A percentile compares a stretch with the other conserved stretches of the same genome.
Evolutionary conservation across 2,797 vertebrate species (phyloP).

Genomic region (Aldrovandia affinis): DNA sequence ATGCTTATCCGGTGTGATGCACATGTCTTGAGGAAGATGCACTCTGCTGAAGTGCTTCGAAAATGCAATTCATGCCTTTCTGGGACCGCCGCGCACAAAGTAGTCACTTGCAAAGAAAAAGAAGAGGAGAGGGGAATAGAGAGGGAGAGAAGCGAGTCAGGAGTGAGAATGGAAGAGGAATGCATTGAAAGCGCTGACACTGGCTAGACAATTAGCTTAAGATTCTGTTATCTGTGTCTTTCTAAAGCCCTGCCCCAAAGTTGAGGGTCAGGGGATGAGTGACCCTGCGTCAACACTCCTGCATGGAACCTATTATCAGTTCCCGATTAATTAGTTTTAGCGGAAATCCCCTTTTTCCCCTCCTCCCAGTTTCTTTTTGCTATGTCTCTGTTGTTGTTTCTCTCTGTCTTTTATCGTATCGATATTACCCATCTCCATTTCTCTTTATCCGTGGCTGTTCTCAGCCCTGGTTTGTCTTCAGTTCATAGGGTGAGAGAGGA

Average conservation of each 20-base stretch:
- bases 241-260: constrained; percentile 71
- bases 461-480: background rate
- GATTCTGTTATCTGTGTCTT: constrained; percentile 76
- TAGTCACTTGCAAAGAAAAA: background rate
- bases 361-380: constrained; percentile 56
- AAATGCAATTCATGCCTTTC: constrained; percentile 3
- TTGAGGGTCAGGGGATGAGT: constrained; percentile 75
- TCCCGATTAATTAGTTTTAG: constrained; percentile 83
- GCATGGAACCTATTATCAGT: constrained; percentile 80
- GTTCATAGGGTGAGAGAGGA: background rate
- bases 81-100: background rate
- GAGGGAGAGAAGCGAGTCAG: background rate
- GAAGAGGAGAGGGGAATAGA: background rate
- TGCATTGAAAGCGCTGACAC: constrained; percentile 76
- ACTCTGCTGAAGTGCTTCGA: background rate
- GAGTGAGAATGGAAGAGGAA: constrained; percentile 55
- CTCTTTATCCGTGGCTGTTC: background rate
- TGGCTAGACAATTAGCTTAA: constrained; percentile 79
- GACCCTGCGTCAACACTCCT: constrained; percentile 80
- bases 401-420: background rate
- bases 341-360: constrained; percentile 71
- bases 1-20: background rate
- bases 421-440: background rate
- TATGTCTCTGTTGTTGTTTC: constrained; percentile 11
- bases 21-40: background rate